Evolutionary conservation across 1,140 invertebrate genomes (phyloP).

Genomic region (Magallana gigas): DNA sequence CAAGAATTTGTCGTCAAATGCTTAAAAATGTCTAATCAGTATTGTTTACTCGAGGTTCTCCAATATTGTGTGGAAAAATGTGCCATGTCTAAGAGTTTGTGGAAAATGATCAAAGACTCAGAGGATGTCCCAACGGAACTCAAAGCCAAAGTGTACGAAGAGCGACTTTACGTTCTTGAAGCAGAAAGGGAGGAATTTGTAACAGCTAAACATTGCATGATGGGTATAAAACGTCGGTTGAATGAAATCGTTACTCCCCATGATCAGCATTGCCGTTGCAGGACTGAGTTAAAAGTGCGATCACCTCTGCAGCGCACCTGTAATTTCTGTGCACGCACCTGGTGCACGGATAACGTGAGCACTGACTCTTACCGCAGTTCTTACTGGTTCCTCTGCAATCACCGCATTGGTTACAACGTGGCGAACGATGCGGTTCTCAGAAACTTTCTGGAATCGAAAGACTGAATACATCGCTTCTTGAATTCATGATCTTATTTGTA

Average conservation of each 20-base stretch:
- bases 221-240: slow-evolving; percentile 41
- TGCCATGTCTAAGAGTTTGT: slow-evolving; percentile 40
- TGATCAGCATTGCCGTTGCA: slow-evolving; percentile 56
- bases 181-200: slow-evolving; percentile 46
- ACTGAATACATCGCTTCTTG: neutral
- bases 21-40: slow-evolving; percentile 43
- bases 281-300: slow-evolving; percentile 54
- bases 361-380: slow-evolving; percentile 55
- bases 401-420: slow-evolving; percentile 56
- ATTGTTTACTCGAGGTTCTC: slow-evolving; percentile 38
- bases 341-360: slow-evolving; percentile 59
- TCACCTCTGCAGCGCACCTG: slow-evolving; percentile 51
- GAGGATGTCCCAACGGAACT: slow-evolving; percentile 45
- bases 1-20: slow-evolving; percentile 54
- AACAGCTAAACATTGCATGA: slow-evolving; percentile 43
- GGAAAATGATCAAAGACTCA: slow-evolving; percentile 42
- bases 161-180: slow-evolving; percentile 43
- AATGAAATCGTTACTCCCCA: slow-evolving; percentile 53
- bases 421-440: slow-evolving; percentile 53
- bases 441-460: slow-evolving; percentile 51
- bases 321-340: slow-evolving; percentile 50
- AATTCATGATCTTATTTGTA: too few relatives aligned
- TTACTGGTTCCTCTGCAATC: slow-evolving; percentile 59
- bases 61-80: slow-evolving; percentile 42
- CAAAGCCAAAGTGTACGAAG: slow-evolving; percentile 48